A percentile compares a stretch with the other conserved stretches of the same genome.
Conservation (phyloP, 2,113 vertebrate species). For the Zosterops pallidus region DNA sequence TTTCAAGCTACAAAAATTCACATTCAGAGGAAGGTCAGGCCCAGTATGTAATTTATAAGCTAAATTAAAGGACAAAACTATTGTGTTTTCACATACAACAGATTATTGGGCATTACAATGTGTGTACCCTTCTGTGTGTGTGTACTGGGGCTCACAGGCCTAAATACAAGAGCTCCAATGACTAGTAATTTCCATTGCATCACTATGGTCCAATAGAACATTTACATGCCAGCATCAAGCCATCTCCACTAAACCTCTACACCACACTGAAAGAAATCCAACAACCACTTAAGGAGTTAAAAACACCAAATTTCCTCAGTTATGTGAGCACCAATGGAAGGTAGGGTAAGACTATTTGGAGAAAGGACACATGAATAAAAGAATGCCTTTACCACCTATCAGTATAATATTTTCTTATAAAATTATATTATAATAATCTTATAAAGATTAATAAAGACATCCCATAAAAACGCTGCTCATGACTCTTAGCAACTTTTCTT, state of each 20-base stretch:
- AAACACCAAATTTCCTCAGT: background rate
- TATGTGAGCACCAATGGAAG: background rate
- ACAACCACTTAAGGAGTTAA: background rate
- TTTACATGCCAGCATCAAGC: background rate
- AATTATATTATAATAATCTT: no score
- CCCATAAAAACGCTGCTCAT: background rate
- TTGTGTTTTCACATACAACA: background rate
- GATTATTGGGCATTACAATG: background rate
- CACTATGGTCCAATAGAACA: background rate
- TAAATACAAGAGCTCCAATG: background rate
- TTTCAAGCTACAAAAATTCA: background rate
- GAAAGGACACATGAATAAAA: background rate
- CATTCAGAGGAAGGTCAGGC: background rate
- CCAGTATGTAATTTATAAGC: background rate
- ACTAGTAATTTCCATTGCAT: background rate
- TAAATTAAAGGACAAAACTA: background rate
- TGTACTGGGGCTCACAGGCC: background rate
- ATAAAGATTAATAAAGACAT: background rate
- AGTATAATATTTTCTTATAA: background rate
- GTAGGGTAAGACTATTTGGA: background rate
- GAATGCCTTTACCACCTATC: background rate
- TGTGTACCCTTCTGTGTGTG: background rate
- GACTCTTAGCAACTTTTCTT: background rate
- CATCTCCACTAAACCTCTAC: background rate
- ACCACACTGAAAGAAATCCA: background rate